Evolutionary conservation across 2,888 invertebrate genomes (phyloP), one percentile per base, ranked within the genome.

Genomic region (Spisula solida): DNA sequence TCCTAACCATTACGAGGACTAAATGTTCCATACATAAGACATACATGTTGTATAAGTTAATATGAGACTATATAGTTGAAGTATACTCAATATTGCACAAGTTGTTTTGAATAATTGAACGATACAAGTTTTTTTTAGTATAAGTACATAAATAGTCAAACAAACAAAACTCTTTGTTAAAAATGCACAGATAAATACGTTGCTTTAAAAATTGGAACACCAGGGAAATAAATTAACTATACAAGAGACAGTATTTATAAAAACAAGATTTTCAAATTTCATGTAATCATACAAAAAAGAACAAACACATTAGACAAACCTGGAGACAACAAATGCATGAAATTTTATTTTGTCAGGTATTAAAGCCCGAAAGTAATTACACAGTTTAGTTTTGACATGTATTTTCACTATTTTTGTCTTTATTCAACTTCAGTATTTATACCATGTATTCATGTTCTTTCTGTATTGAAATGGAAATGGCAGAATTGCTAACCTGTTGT

Each of bases 21-120:
- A 66, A 60, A 66, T 25, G 60, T 66, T 66, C 25, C 5, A 25
- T 66, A 66, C 25, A 66, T 25, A n/a, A 66, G 60, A 66, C 60
- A 66, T 10, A 66, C 25, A 66, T 8, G 5, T 66, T 66, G 60
- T 66, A 66, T 66, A 66, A 66, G 60, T 66, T 25, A 66, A 75
- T 18, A 34, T 31, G 31, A 31, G 75, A 75, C 75, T 75, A 70
- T 4, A 31, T 14, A 34, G 5, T 75, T 34, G 75, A 75, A 25
- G 25, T 75, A 75, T 75, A 75, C 31, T 75, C 31, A 16, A 34
- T 75, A 75, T 75, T 75, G 75, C 75, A 75, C 75, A 34, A 75
- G 29, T 34, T 34, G 4, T 75, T 75, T 75, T 31, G 16, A 75
- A 75, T 75, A 34, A 75, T 31, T 75, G 75, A 75, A 34, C 34